Evolutionary conservation across 2,113 vertebrate species (phyloP).

Genomic region (Menura novaehollandiae): DNA sequence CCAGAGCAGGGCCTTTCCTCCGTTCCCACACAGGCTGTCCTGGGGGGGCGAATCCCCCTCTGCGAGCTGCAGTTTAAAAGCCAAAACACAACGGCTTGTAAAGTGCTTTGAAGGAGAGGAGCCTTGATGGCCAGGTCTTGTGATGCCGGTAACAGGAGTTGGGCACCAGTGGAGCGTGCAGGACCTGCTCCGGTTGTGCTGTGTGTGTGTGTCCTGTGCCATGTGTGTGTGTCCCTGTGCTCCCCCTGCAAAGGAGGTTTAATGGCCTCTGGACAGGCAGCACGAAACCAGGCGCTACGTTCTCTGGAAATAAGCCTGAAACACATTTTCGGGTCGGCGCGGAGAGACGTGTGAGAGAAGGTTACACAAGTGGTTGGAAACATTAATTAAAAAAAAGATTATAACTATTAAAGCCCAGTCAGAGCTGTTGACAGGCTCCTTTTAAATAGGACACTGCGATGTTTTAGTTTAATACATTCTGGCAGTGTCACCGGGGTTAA

Average conservation of each 20-base stretch:
- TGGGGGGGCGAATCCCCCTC: not conserved
- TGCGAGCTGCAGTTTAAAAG: not conserved
- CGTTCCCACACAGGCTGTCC: not conserved
- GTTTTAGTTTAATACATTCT: conserved; percentile 58
- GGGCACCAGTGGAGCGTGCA: conserved; percentile 1
- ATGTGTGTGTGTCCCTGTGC: not conserved
- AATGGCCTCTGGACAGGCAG: conserved; percentile 1
- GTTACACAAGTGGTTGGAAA: conserved; percentile 23
- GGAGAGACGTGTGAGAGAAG: not conserved
- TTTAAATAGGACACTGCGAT: conserved; percentile 48
- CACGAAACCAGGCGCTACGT: not conserved
- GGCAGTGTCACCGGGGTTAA: conserved; percentile 66
- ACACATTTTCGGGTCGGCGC: not conserved
- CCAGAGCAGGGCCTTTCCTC: not conserved
- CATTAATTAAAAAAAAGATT: conserved; percentile 33
- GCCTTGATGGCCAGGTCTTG: not conserved
- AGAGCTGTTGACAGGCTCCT: conserved; percentile 41
- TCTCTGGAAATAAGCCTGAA: not conserved
- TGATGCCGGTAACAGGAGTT: not conserved
- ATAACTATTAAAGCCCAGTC: conserved; percentile 26
- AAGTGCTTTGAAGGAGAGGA: not conserved
- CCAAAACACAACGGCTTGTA: not conserved
- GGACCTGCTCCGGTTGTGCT: not conserved
- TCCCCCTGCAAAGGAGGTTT: not conserved
- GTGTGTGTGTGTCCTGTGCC: not conserved